phyloP scores from a whole-genome alignment of 2,888 invertebrate species.

The Sipunculus nudus region DNA sequence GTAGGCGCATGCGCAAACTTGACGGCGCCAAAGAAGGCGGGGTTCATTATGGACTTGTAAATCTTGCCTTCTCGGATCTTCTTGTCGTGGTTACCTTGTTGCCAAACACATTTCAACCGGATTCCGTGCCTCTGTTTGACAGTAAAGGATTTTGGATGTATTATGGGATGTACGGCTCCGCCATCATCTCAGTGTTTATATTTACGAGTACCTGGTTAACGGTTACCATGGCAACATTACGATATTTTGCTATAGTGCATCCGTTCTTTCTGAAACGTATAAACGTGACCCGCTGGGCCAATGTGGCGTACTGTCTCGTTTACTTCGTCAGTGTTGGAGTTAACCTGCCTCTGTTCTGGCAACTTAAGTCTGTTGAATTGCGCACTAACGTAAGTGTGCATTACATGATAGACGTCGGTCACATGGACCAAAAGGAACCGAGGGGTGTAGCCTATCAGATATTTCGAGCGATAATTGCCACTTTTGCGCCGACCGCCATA shows the following conservation, averaged over 20 bases:
- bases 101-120: slow-evolving; percentile 47
- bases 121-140: slow-evolving; percentile 10
- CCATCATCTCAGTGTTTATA: slow-evolving; percentile 59
- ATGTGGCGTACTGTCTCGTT: slow-evolving; percentile 43
- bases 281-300: slow-evolving; percentile 50
- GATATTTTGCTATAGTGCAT: slow-evolving; percentile 61
- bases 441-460: slow-evolving; percentile 15
- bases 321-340: slow-evolving; percentile 2
- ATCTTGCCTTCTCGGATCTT: slow-evolving; percentile 56
- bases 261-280: slow-evolving; percentile 57
- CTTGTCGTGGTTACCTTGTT: slow-evolving; percentile 57
- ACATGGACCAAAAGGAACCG: slow-evolving; percentile 7
- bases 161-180: slow-evolving; percentile 48
- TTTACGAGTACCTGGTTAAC: slow-evolving; percentile 60
- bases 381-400: not conserved
- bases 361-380: slow-evolving; percentile 6
- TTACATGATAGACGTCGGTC: slow-evolving; percentile 29
- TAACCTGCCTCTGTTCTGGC: slow-evolving; percentile 22
- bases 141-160: slow-evolving; percentile 26
- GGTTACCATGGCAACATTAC: slow-evolving; percentile 60
- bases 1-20: slow-evolving; percentile 50
- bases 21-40: slow-evolving; percentile 58
- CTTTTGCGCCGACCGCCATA: slow-evolving; percentile 56
- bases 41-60: slow-evolving; percentile 57
- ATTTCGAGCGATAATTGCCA: slow-evolving; percentile 53